Conservation (phyloP, 2,113 vertebrate genomes). For the Pluvianellus socialis region DNA sequence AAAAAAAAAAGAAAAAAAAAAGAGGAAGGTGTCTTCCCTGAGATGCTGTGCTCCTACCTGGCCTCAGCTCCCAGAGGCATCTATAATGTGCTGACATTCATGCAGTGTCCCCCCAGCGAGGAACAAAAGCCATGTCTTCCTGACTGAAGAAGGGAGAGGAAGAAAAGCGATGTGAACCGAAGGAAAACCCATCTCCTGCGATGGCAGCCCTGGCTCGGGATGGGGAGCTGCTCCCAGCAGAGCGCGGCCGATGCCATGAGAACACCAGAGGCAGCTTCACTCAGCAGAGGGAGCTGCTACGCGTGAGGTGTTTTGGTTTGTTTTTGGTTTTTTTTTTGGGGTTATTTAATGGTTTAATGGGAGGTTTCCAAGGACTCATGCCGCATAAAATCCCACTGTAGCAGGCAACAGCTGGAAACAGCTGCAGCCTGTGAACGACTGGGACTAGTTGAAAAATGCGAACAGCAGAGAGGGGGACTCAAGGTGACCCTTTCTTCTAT, state of each 20-base stretch:
- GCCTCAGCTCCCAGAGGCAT: neutral
- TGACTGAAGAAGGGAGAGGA: neutral
- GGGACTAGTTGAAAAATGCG: neutral
- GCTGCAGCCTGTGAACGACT: neutral
- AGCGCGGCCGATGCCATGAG: neutral
- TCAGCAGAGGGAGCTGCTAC: neutral
- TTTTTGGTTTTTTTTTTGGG: neutral
- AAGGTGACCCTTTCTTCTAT: neutral
- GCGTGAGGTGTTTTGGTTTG: neutral
- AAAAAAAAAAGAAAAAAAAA: too few relatives aligned
- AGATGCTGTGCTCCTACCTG: neutral
- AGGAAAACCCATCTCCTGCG: neutral
- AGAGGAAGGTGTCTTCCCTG: neutral
- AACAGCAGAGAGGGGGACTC: neutral
- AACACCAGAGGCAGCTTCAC: neutral
- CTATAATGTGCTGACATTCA: neutral
- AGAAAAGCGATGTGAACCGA: fast-evolving
- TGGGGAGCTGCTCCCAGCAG: neutral
- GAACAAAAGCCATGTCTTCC: neutral
- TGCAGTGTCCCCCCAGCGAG: neutral
- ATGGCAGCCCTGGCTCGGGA: neutral
- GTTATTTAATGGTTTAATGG: neutral
- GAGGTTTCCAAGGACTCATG: neutral
- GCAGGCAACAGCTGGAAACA: neutral
- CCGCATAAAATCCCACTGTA: neutral